phyloP scores from a whole-genome alignment of 2,797 vertebrate species.

The Poeciliopsis infans region DNA sequence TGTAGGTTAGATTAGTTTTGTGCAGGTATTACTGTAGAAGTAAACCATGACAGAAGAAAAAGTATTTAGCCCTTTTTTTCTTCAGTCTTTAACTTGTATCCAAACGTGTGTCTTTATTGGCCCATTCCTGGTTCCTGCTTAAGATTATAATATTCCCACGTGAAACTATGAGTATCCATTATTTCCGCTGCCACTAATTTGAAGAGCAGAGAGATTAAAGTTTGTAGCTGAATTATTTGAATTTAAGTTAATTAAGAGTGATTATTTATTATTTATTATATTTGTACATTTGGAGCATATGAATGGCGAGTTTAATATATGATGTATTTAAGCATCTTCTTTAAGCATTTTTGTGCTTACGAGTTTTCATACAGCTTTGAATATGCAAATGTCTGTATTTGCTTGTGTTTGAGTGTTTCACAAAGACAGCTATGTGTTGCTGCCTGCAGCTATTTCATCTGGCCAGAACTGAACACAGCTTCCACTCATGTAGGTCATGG shows the following conservation, averaged over 20 bases:
- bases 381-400: conserved; percentile 15
- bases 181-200: not conserved
- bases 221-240: not conserved
- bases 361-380: not conserved
- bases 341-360: not conserved
- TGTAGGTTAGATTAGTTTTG: not conserved
- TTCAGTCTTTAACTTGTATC: not conserved
- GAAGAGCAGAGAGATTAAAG: not conserved
- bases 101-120: not conserved
- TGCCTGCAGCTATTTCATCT: conserved; percentile 72
- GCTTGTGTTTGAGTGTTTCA: conserved; percentile 35
- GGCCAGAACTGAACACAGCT: conserved; percentile 77
- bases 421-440: conserved; percentile 67
- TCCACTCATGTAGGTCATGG: conserved; percentile 85
- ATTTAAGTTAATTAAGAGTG: not conserved
- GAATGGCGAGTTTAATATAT: not conserved
- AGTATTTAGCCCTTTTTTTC: not conserved
- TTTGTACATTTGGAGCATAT: not conserved
- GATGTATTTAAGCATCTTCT: no score
- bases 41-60: not conserved
- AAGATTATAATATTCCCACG: not conserved
- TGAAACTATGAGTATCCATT: not conserved
- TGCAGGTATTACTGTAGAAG: not conserved
- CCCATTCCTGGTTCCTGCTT: not conserved
- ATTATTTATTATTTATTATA: not conserved